Percentiles rank a stretch among this genome's conserved stretches.
phyloP scores from a whole-genome alignment of 2,888 invertebrate genomes.

The Mylabris sibirica region DNA sequence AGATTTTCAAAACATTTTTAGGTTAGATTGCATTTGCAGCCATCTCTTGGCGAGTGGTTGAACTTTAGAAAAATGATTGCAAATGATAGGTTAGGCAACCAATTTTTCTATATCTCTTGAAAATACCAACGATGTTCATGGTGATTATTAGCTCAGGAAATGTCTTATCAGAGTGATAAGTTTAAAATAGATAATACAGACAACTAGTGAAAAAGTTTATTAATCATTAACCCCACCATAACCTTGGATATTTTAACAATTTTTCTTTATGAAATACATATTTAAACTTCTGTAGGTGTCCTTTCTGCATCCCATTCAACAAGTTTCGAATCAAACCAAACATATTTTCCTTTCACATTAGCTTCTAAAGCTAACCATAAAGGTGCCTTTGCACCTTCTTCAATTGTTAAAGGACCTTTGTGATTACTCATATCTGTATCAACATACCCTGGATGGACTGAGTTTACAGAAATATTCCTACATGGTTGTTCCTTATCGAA shows the following conservation, averaged over 20 bases:
- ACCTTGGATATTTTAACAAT: constrained; percentile 35
- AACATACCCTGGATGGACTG: constrained; percentile 80
- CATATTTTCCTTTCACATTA: constrained; percentile 68
- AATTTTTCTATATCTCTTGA: too few species aligned
- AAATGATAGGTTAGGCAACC: too few species aligned
- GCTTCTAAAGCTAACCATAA: constrained; percentile 71
- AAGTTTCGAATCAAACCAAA: constrained; percentile 69
- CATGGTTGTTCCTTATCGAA: constrained; percentile 62
- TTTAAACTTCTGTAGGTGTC: constrained; percentile 7
- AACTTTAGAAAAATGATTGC: too few species aligned
- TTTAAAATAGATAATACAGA: too few species aligned
- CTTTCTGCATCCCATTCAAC: constrained; percentile 64
- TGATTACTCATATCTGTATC: constrained; percentile 80
- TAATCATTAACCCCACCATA: constrained; percentile 74
- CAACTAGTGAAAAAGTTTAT: too few species aligned
- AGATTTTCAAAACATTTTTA: too few species aligned
- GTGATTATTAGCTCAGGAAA: too few species aligned
- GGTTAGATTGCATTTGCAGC: too few species aligned
- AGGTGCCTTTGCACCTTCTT: constrained; percentile 68
- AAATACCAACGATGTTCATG: too few species aligned
- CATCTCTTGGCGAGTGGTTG: too few species aligned
- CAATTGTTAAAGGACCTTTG: constrained; percentile 68
- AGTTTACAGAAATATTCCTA: constrained; percentile 73
- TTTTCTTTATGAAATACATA: not conserved
- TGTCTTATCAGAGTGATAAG: too few species aligned